Evolutionary conservation across 2,888 invertebrate species (phyloP).

Genomic region (Drosophila colorata): DNA sequence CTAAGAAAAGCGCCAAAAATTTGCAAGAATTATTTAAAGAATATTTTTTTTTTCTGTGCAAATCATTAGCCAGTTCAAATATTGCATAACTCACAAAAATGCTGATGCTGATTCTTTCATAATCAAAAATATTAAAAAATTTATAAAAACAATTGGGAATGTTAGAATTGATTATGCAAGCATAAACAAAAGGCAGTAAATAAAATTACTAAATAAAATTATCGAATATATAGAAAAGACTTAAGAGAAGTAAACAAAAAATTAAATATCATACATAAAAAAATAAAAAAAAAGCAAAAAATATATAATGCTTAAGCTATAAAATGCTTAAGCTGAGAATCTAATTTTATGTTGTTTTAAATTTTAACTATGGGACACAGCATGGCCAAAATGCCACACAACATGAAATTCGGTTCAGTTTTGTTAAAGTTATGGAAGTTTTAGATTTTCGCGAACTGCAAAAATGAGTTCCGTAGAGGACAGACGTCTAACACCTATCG

Average conservation of each 20-base stretch:
- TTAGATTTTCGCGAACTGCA: too few relatives aligned
- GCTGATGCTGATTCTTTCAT: conserved; percentile 6
- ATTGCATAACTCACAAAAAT: conserved; percentile 16
- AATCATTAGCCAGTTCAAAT: not conserved
- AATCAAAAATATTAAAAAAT: conserved; percentile 1
- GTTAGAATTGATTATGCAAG: conserved; percentile 33
- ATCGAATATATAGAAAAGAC: not conserved
- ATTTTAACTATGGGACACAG: too few relatives aligned
- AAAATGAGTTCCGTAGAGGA: too few relatives aligned
- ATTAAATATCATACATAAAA: not conserved
- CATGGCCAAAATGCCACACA: too few relatives aligned
- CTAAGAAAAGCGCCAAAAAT: conserved; percentile 1
- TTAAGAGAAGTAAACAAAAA: not conserved
- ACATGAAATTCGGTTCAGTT: too few relatives aligned
- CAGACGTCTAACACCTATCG: too few relatives aligned
- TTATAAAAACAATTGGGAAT: conserved; percentile 1
- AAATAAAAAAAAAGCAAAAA: not conserved
- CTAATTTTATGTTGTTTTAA: too few relatives aligned
- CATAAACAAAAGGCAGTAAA: conserved; percentile 1
- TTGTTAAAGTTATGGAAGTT: too few relatives aligned
- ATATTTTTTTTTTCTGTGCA: conserved; percentile 7
- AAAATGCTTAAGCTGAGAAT: too few relatives aligned
- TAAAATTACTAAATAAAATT: not conserved
- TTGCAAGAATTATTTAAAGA: conserved; percentile 19
- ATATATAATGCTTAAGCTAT: not conserved